Conservation (phyloP, 2,888 invertebrate species). For the Parnassius smintheus region DNA sequence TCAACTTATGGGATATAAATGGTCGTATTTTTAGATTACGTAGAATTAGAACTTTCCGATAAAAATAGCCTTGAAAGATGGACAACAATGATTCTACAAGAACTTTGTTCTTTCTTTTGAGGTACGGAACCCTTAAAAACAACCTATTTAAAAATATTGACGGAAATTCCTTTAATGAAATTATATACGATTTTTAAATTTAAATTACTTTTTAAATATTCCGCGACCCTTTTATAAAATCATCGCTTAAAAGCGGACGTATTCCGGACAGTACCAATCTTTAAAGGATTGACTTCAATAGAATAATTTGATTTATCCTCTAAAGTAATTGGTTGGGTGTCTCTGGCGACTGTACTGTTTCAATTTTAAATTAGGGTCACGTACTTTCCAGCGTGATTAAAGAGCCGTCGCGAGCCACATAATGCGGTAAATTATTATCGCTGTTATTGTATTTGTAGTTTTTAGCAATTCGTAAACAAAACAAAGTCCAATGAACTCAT, state of each 20-base stretch:
- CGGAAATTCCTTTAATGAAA: too few relatives aligned
- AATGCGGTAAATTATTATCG: slow-evolving; percentile 11
- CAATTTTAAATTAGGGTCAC: slow-evolving; percentile 28
- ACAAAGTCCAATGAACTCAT: too few relatives aligned
- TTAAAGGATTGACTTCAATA: slow-evolving; percentile 47
- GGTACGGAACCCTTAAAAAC: too few relatives aligned
- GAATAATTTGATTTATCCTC: slow-evolving; percentile 58
- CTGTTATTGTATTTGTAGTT: neutral
- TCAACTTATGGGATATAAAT: too few relatives aligned
- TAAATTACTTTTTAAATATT: neutral
- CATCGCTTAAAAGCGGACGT: slow-evolving; percentile 16
- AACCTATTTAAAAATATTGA: too few relatives aligned
- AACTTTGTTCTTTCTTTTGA: too few relatives aligned
- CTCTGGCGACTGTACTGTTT: slow-evolving; percentile 25
- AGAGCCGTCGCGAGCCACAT: slow-evolving; percentile 9
- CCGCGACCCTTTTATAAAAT: slow-evolving; percentile 12
- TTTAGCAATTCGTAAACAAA: too few relatives aligned
- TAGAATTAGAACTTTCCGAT: too few relatives aligned
- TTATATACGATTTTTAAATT: too few relatives aligned
- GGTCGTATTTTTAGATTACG: too few relatives aligned
- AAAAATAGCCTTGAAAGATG: too few relatives aligned
- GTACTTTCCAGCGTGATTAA: slow-evolving; percentile 12
- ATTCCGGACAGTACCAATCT: slow-evolving; percentile 23
- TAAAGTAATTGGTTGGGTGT: slow-evolving; percentile 43
- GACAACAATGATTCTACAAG: too few relatives aligned